Percentiles rank a stretch among this genome's conserved stretches.
phyloP scores from a whole-genome alignment of 2,113 vertebrate species.

The Pachyramphus minor region DNA sequence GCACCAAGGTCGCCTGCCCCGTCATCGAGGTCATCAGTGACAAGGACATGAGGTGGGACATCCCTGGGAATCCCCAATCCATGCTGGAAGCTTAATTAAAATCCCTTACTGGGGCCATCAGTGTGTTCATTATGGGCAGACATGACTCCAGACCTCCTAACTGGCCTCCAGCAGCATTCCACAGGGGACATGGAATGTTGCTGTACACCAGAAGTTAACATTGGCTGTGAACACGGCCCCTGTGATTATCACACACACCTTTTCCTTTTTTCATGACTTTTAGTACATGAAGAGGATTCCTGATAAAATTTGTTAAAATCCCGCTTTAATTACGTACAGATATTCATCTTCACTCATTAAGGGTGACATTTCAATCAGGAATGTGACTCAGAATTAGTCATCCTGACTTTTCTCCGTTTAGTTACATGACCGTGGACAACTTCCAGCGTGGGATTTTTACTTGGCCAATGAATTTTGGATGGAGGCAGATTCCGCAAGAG shows the following conservation, averaged over 20 bases:
- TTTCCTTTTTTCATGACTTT: not conserved
- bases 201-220: rapidly evolving
- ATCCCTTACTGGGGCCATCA: not conserved
- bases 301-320: conserved; percentile 7
- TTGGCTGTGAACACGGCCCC: rapidly evolving
- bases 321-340: not conserved
- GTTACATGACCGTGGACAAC: conserved; percentile 94
- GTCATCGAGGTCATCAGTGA: conserved; percentile 97
- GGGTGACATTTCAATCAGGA: conserved; percentile 44
- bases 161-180: not conserved
- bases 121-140: rapidly evolving
- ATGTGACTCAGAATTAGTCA: conserved; percentile 9
- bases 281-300: not conserved
- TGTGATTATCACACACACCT: not conserved
- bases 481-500: conserved; percentile 85
- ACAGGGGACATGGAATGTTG: rapidly evolving
- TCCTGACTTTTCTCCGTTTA: conserved; percentile 31
- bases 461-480: conserved; percentile 97
- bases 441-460: conserved; percentile 95
- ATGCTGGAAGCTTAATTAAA: rapidly evolving
- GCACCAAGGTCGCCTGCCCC: conserved; percentile 88
- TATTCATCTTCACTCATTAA: not conserved
- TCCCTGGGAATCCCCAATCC: not conserved
- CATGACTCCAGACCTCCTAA: rapidly evolving
- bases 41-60: conserved; percentile 90